Percentiles rank a stretch among this genome's conserved stretches.
Conservation (phyloP, 2,113 vertebrate genomes). For the Gopherus flavomarginatus region DNA sequence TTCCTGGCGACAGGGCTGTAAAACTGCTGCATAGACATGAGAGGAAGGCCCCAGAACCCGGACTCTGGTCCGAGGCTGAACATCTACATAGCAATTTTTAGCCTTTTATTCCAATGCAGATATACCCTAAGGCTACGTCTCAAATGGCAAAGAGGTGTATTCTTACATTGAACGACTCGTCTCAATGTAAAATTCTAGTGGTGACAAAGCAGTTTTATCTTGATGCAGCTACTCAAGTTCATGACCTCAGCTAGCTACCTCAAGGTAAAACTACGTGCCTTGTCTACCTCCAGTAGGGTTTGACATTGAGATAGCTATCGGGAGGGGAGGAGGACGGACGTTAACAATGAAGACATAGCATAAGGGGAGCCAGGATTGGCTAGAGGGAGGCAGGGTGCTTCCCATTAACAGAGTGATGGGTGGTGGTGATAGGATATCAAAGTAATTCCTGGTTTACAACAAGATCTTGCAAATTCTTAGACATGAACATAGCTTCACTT, state of each 20-base stretch:
- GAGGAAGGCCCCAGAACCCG: no score
- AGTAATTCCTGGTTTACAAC: neutral
- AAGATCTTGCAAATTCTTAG: neutral
- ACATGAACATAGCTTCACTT: neutral
- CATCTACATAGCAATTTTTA: neutral
- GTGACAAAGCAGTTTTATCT: neutral
- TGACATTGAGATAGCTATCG: neutral
- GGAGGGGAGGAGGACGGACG: accelerated
- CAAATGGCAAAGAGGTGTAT: neutral
- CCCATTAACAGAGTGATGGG: neutral
- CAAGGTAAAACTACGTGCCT: neutral
- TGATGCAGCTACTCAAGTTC: neutral
- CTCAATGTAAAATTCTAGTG: neutral
- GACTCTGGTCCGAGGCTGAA: neutral
- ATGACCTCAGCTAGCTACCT: neutral
- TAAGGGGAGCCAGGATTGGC: neutral
- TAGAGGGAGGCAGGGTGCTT: neutral
- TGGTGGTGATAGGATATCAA: neutral
- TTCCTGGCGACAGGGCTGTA: neutral
- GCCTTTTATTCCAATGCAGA: neutral
- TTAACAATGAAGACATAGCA: neutral
- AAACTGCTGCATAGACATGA: neutral
- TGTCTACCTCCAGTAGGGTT: neutral
- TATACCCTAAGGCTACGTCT: neutral
- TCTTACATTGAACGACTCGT: neutral